Percentiles rank a stretch among this genome's conserved stretches.
phyloP scores from a whole-genome alignment of 2,888 invertebrate species.

The Ichneumoninae sp. region DNA sequence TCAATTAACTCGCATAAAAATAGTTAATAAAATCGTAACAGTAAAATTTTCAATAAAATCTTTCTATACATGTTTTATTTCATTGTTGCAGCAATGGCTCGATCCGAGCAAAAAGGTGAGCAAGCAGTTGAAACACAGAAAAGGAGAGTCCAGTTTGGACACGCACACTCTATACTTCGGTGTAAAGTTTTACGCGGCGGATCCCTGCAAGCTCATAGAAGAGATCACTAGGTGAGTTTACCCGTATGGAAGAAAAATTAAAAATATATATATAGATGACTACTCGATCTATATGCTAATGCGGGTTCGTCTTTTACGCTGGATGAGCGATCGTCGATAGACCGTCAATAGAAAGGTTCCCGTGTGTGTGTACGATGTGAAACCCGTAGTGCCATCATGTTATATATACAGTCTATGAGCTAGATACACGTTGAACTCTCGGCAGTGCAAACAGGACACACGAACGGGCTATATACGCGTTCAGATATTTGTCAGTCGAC shows the following conservation, averaged over 20 bases:
- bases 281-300: slow-evolving; percentile 78
- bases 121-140: slow-evolving; percentile 91
- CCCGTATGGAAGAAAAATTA: neutral
- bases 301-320: slow-evolving; percentile 70
- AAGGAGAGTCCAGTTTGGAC: slow-evolving; percentile 85
- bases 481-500: neutral
- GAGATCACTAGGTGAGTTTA: slow-evolving; percentile 95
- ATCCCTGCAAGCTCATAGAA: slow-evolving; percentile 97
- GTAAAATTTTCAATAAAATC: neutral
- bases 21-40: neutral
- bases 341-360: slow-evolving; percentile 21
- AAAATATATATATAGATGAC: neutral
- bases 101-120: slow-evolving; percentile 95
- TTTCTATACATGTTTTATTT: neutral
- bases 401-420: neutral
- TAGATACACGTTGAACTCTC: neutral
- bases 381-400: slow-evolving; percentile 19
- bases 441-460: neutral
- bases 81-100: slow-evolving; percentile 93
- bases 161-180: slow-evolving; percentile 97
- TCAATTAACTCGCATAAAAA: neutral
- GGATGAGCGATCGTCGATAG: slow-evolving; percentile 69
- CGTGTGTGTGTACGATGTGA: neutral
- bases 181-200: slow-evolving; percentile 98
- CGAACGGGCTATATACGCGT: neutral